phyloP scores from a whole-genome alignment of 92 coral and sea anemone genomes.

The Blastomussa wellsi region DNA sequence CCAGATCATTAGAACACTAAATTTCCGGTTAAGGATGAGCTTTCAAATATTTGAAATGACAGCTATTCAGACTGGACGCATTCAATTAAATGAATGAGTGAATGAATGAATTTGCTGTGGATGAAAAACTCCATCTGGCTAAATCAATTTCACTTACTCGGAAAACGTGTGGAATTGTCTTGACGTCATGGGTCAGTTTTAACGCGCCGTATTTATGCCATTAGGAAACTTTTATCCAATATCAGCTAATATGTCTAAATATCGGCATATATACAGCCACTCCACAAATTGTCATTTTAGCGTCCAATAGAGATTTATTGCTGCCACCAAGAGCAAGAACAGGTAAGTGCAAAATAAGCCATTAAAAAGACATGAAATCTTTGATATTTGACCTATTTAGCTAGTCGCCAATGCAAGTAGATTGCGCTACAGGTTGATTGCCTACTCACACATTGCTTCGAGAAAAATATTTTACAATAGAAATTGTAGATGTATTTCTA shows the following conservation, averaged over 20 bases:
- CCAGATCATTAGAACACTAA: constrained; percentile 24
- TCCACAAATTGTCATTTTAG: background rate
- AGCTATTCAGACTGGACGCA: background rate
- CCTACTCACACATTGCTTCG: background rate
- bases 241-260: background rate
- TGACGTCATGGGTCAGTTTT: background rate
- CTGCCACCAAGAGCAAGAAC: background rate
- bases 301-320: constrained; percentile 12
- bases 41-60: constrained; percentile 37
- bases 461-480: background rate
- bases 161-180: background rate
- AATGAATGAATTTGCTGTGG: background rate
- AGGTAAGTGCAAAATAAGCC: constrained; percentile 5
- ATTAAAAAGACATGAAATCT: background rate
- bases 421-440: background rate
- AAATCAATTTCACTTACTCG: background rate
- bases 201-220: background rate
- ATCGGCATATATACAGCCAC: background rate
- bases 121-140: background rate
- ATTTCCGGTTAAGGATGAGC: constrained; percentile 29
- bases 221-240: constrained; percentile 3
- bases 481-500: background rate
- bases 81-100: background rate
- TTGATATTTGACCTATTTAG: too few species aligned
- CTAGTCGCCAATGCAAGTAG: background rate